Evolutionary conservation across 30 jellyfish, hydroid and myxozoan genomes (phyloP).

Genomic region (Mastigias papua): DNA sequence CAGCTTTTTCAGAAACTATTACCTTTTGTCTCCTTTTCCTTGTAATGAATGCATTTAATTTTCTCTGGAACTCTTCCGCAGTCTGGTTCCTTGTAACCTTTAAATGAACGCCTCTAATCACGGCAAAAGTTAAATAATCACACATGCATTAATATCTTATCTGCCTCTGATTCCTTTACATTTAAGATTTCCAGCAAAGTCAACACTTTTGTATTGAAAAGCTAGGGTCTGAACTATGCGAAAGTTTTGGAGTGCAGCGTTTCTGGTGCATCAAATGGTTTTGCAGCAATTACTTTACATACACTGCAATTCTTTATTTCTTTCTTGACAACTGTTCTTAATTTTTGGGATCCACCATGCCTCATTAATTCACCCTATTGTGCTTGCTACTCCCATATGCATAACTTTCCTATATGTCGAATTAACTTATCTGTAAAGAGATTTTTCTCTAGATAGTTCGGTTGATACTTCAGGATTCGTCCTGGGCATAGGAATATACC

Average conservation of each 20-base stretch:
- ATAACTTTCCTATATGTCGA: not conserved
- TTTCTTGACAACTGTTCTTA: conserved; percentile 12
- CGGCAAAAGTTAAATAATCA: conserved; percentile 12
- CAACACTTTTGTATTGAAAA: conserved; percentile 16
- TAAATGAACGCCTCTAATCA: conserved; percentile 23
- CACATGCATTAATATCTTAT: not conserved
- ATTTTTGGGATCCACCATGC: conserved; percentile 29
- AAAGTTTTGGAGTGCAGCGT: conserved; percentile 17
- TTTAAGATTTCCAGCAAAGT: conserved; percentile 21
- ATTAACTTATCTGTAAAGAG: not conserved
- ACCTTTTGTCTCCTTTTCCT: conserved; percentile 11
- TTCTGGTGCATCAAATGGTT: conserved; percentile 26
- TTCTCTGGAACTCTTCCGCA: conserved; percentile 17
- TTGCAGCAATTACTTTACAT: conserved; percentile 34
- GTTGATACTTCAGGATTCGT: not conserved
- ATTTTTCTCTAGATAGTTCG: not conserved
- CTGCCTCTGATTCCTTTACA: not conserved
- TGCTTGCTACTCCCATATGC: not conserved
- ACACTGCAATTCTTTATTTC: conserved; percentile 3
- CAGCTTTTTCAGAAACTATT: conserved; percentile 24
- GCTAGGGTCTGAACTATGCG: conserved; percentile 16
- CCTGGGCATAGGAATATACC: not conserved
- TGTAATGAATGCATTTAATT: conserved; percentile 20
- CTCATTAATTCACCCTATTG: not conserved
- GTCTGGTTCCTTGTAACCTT: conserved; percentile 18